These are phyloP conservation scores for Catocala fraxini DNA, from an alignment of 2,888 invertebrate species.

Conservation along the genomic window DNA sequence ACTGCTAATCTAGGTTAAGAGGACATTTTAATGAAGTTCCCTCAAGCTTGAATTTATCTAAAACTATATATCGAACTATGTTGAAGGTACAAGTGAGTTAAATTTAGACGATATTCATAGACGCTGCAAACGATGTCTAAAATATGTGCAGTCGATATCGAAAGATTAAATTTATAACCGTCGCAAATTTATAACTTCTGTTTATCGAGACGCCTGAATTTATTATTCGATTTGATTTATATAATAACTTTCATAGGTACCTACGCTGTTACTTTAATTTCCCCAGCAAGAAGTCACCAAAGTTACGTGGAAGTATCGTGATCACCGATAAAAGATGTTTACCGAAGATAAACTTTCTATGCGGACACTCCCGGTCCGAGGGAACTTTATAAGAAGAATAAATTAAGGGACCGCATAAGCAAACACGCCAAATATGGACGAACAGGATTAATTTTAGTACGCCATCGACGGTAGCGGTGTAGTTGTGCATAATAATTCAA, in stretches of 20 bases:
- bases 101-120: background rate
- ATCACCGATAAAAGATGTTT: conserved; percentile 58
- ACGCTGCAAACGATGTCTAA: background rate
- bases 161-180: conserved; percentile 13
- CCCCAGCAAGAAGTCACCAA: conserved; percentile 45
- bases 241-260: conserved; percentile 24
- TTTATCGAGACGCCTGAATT: conserved; percentile 20
- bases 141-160: conserved; percentile 2
- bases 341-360: conserved; percentile 60
- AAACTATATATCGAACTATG: conserved; percentile 22
- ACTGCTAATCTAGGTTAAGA: conserved; percentile 60
- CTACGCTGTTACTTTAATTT: conserved; percentile 22
- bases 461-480: conserved; percentile 50
- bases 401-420: conserved; percentile 59
- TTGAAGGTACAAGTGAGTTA: conserved; percentile 1
- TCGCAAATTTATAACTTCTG: conserved; percentile 15
- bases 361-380: conserved; percentile 52
- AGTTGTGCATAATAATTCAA: conserved; percentile 60
- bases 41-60: conserved; percentile 42
- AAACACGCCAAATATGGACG: conserved; percentile 63
- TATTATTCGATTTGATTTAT: conserved; percentile 39
- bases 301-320: conserved; percentile 51
- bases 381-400: conserved; percentile 61
- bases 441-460: conserved; percentile 62
- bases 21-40: conserved; percentile 46